phyloP scores from a whole-genome alignment of 1,140 invertebrate genomes.

The Ostrea edulis region DNA sequence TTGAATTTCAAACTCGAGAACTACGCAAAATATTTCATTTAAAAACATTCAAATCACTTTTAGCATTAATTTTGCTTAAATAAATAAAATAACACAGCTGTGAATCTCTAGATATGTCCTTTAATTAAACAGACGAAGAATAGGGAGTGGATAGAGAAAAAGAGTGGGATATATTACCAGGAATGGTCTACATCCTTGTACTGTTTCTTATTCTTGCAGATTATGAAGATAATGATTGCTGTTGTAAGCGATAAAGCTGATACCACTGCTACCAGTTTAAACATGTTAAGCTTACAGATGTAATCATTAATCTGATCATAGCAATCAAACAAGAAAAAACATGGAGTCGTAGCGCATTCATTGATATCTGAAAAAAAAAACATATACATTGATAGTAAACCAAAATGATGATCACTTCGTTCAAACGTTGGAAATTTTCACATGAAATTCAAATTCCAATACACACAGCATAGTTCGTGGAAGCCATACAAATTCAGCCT shows the following conservation, averaged over 20 bases:
- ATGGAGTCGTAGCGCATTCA: neutral
- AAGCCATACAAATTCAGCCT: too few relatives aligned
- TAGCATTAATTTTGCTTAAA: too few relatives aligned
- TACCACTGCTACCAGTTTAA: neutral
- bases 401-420: too few relatives aligned
- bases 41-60: too few relatives aligned
- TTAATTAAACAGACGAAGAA: neutral
- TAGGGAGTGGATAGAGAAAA: neutral
- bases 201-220: conserved; percentile 10
- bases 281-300: neutral
- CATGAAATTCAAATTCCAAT: too few relatives aligned
- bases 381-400: neutral
- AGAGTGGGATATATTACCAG: neutral
- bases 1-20: too few relatives aligned
- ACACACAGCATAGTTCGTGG: too few relatives aligned
- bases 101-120: too few relatives aligned
- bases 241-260: neutral
- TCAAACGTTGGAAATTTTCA: too few relatives aligned
- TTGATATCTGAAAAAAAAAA: neutral
- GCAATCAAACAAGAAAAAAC: conserved; percentile 1
- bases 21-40: too few relatives aligned
- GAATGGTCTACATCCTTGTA: neutral
- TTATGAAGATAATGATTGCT: neutral
- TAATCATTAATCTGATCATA: neutral
- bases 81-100: too few relatives aligned